Evolutionary conservation across 2,113 vertebrate species (phyloP), one percentile per base, ranked within the genome.

Genomic region (Benitochromis conjunctus): DNA sequence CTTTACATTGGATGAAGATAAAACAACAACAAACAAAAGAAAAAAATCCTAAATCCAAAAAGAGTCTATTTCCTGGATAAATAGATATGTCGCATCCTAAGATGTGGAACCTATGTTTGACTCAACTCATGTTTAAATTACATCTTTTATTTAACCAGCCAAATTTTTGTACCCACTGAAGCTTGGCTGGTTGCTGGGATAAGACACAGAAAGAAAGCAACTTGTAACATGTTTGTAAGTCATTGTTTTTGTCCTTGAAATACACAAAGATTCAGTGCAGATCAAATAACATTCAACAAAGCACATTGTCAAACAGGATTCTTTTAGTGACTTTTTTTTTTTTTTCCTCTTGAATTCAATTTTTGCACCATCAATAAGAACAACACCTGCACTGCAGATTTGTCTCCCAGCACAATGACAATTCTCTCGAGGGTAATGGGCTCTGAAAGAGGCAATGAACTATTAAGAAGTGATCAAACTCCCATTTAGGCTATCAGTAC

Each of bases 381-480:
- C 29, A 18, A 31, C 78, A 88, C 58, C 82, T 84, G 80, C 82
- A 79, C 56, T 36, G 56, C 80, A 79, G 76, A 79, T 38, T 74
- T 46, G 53, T 9, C 86, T 86, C 19, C 29, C 29, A 4, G 26
- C 19, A 9, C 51, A 36, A 14, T 74, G 53, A 79, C 46, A 4
- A 24, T 56, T 56, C 85, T 55, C 57, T 87, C 79, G 57, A 80
- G 84, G 86, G 56, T 86, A 86, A 87, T 82, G 84, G 80, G 60
- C 77, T 89, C 82, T 38, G 55, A 85, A 81, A 62, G 54, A 88
- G 71, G 54, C 38, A 21, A 46, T 69, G 18, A 79, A 86, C 86
- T 86, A 86, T 86, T 86, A 82, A 86, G 58, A 88, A 80, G 76
- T 85, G 43, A 90, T 91, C 86, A 86, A 84, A 90, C 77, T 88